Evolutionary conservation across 2,888 invertebrate species (phyloP).

Genomic region (Harmothoe impar): DNA sequence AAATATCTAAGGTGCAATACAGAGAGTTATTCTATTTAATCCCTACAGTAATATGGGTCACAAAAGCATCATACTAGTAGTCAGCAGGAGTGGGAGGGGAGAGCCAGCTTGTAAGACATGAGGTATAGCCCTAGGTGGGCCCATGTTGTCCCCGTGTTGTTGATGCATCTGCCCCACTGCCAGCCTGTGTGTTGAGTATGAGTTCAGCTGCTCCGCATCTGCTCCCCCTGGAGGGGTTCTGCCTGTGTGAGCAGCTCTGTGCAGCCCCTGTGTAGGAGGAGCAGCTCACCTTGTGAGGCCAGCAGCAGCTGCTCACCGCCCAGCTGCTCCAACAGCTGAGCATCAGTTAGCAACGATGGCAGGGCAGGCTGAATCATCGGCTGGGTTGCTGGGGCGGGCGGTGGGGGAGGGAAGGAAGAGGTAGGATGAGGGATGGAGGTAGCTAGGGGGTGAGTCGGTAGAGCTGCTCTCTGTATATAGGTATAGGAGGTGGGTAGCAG

Average conservation of each 20-base stretch:
- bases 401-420: no score
- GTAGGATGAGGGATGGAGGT: not conserved
- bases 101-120: not conserved
- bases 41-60: no score
- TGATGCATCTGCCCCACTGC: not conserved
- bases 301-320: not conserved
- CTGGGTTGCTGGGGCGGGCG: not conserved
- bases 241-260: conserved; percentile 1
- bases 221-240: not conserved
- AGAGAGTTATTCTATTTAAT: no score
- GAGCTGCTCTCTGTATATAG: not conserved
- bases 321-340: conserved; percentile 31
- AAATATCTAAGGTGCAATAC: no score
- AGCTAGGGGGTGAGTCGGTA: not conserved
- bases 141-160: not conserved
- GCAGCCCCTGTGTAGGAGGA: not conserved
- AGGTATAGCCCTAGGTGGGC: not conserved
- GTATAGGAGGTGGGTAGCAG: not conserved
- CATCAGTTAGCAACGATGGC: conserved; percentile 33
- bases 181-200: not conserved
- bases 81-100: no score
- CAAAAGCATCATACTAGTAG: no score
- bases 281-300: conserved; percentile 31
- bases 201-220: conserved; percentile 20
- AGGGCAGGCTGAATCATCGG: conserved; percentile 29